phyloP scores from a whole-genome alignment of 2,888 invertebrate genomes.

The Cheilosia grossa region DNA sequence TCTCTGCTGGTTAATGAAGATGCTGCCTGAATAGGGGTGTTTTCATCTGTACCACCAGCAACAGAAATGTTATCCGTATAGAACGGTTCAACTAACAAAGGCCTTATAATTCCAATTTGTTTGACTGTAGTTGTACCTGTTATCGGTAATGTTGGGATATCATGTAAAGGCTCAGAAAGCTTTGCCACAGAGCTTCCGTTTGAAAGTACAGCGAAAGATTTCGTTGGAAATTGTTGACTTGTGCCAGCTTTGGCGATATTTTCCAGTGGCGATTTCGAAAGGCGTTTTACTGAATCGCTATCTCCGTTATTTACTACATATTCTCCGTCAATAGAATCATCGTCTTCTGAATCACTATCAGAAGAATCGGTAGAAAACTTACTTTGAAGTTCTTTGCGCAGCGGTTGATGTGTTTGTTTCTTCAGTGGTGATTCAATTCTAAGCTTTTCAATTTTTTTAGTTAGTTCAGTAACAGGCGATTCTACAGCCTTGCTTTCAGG shows the following conservation, averaged over 20 bases:
- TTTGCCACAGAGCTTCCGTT: slow-evolving; percentile 28
- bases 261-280: slow-evolving; percentile 86
- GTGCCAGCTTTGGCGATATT: slow-evolving; percentile 88
- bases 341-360: slow-evolving; percentile 70
- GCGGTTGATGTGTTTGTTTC: slow-evolving; percentile 58
- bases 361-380: slow-evolving; percentile 64
- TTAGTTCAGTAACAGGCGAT: slow-evolving; percentile 80
- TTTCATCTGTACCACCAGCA: slow-evolving; percentile 37
- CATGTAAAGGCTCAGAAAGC: slow-evolving; percentile 66
- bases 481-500: slow-evolving; percentile 73
- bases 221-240: slow-evolving; percentile 84
- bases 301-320: slow-evolving; percentile 77
- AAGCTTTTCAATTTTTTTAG: slow-evolving; percentile 79
- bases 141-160: slow-evolving; percentile 76
- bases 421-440: slow-evolving; percentile 76
- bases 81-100: slow-evolving; percentile 79
- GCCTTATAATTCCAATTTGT: slow-evolving; percentile 86
- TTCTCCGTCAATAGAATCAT: slow-evolving; percentile 77
- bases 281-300: slow-evolving; percentile 82
- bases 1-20: slow-evolving; percentile 85
- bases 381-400: slow-evolving; percentile 35
- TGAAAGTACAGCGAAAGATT: slow-evolving; percentile 33
- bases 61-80: slow-evolving; percentile 68
- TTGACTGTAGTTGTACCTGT: slow-evolving; percentile 77
- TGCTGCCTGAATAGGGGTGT: slow-evolving; percentile 27